Evolutionary conservation across 1,140 invertebrate genomes (phyloP).

Genomic region (Drosophila carrolli): DNA sequence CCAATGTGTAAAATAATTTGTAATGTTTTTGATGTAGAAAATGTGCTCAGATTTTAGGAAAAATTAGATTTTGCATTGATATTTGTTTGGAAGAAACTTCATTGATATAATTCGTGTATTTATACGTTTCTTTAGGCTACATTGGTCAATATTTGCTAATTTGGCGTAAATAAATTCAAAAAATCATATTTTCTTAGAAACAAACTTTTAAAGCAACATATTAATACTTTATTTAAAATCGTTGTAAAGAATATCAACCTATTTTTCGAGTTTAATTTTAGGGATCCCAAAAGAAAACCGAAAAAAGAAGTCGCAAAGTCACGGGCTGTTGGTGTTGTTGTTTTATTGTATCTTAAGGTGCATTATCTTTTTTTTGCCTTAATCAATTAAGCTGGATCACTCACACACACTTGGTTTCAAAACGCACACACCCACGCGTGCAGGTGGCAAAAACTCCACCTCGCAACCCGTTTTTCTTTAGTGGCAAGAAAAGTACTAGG

Average conservation of each 20-base stretch:
- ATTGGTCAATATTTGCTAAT: too few species aligned
- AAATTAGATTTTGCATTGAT: too few species aligned
- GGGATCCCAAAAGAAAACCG: not conserved
- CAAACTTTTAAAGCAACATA: too few species aligned
- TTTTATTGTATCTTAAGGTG: constrained; percentile 28
- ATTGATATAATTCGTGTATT: too few species aligned
- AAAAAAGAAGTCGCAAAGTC: constrained; percentile 20
- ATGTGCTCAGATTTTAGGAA: too few species aligned
- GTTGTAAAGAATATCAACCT: not conserved
- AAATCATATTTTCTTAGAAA: too few species aligned
- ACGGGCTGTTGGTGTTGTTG: constrained; percentile 53
- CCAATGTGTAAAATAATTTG: too few species aligned
- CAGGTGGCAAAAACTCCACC: constrained; percentile 49
- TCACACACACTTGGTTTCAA: constrained; percentile 6
- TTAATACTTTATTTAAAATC: too few species aligned
- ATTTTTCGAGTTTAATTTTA: constrained; percentile 2
- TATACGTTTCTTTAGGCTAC: too few species aligned
- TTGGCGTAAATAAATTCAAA: too few species aligned
- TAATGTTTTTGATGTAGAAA: too few species aligned
- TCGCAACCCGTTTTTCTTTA: constrained; percentile 57
- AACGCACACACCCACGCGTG: constrained; percentile 36
- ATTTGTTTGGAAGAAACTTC: too few species aligned
- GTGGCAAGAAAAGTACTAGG: constrained; percentile 59
- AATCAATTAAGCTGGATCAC: constrained; percentile 58
- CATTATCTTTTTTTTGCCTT: constrained; percentile 41